Evolutionary conservation across 23 tunicate species (phyloP).

Genomic region (Styela clava): DNA sequence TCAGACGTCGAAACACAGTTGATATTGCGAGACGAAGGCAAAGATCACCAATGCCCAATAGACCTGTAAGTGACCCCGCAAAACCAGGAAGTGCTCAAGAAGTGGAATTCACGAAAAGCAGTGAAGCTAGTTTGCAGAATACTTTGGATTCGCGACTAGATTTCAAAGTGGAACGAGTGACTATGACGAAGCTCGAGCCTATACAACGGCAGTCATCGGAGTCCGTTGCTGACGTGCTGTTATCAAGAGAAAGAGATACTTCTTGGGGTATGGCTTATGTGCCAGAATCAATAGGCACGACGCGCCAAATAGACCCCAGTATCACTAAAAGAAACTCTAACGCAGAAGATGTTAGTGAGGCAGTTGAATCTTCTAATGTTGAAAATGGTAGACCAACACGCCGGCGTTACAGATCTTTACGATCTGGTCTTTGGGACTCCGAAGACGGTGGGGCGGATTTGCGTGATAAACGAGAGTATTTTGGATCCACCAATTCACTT

Average conservation of each 20-base stretch:
- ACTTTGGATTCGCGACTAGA: background rate
- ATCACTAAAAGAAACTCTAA: background rate
- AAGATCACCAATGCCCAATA: background rate
- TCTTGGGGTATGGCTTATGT: background rate
- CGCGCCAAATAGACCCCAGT: background rate
- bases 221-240: background rate
- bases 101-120: background rate
- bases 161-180: background rate
- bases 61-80: background rate
- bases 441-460: background rate
- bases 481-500: background rate
- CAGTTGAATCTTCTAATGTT: background rate
- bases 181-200: constrained; percentile 6
- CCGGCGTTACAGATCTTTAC: constrained; percentile 1
- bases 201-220: background rate
- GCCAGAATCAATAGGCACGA: background rate
- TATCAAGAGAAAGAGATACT: background rate
- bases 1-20: background rate
- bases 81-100: background rate
- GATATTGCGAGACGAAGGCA: background rate
- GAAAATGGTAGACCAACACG: background rate
- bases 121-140: background rate
- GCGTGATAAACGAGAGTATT: background rate
- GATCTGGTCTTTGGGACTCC: constrained; percentile 1
- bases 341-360: background rate